Conservation (phyloP, 1,140 invertebrate genomes). For the Heliconius melpomene region DNA sequence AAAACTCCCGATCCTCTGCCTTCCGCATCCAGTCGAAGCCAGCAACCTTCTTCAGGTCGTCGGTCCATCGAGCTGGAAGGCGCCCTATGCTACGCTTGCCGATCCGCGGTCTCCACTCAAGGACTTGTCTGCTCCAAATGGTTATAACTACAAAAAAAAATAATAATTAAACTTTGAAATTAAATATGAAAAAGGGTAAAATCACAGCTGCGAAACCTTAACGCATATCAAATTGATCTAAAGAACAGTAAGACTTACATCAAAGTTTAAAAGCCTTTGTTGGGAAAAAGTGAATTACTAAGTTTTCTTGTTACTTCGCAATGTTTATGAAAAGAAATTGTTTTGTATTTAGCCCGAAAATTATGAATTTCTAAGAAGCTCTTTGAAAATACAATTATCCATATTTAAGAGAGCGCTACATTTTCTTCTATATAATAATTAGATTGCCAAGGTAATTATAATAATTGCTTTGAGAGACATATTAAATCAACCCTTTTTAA, state of each 20-base stretch:
- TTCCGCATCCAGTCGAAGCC: no score
- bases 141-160: neutral
- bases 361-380: conserved; percentile 62
- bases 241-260: conserved; percentile 13
- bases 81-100: no score
- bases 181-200: neutral
- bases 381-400: conserved; percentile 73
- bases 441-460: conserved; percentile 72
- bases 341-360: conserved; percentile 44
- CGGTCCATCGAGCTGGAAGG: no score
- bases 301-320: conserved; percentile 14
- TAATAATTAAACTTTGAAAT: neutral
- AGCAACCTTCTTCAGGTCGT: no score
- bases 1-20: no score
- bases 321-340: conserved; percentile 12
- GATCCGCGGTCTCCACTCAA: no score
- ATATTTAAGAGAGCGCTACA: conserved; percentile 61
- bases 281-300: conserved; percentile 21
- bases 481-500: conserved; percentile 71
- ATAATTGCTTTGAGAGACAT: conserved; percentile 73
- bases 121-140: no score
- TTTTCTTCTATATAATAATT: conserved; percentile 69
- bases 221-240: conserved; percentile 1
- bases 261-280: conserved; percentile 16
- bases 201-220: neutral